Percentiles rank a stretch among this genome's conserved stretches.
phyloP scores from a whole-genome alignment of 2,113 vertebrate species.

The Petroica traversi region DNA sequence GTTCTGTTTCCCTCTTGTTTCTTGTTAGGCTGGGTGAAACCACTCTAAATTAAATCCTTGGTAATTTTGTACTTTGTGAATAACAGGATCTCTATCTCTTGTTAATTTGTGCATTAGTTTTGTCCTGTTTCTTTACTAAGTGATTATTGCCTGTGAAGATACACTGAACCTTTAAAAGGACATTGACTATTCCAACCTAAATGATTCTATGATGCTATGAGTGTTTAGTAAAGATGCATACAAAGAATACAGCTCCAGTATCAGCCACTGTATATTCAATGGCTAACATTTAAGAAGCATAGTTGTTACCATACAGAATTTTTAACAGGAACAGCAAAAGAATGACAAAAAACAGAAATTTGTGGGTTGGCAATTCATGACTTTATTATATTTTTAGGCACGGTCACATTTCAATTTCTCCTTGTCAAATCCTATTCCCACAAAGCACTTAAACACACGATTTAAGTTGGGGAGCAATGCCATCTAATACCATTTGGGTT shows the following conservation, averaged over 20 bases:
- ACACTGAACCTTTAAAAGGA: neutral
- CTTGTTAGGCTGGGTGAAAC: neutral
- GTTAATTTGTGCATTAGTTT: neutral
- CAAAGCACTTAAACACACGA: neutral
- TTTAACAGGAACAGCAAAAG: neutral
- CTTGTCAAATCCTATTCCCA: neutral
- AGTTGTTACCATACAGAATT: neutral
- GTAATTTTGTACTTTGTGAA: neutral
- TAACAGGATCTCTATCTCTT: neutral
- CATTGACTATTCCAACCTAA: neutral
- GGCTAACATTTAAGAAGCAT: neutral
- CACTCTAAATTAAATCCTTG: neutral
- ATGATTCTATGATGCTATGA: neutral
- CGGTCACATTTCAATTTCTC: neutral
- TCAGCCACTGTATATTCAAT: neutral
- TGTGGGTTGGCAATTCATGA: neutral
- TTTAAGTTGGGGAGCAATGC: neutral
- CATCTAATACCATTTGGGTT: neutral
- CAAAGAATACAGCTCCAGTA: neutral
- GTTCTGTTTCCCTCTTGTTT: slow-evolving; percentile 13
- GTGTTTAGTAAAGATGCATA: neutral
- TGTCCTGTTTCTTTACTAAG: neutral
- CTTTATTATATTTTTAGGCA: neutral
- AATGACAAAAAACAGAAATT: neutral
- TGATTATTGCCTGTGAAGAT: slow-evolving; percentile 1